Evolutionary conservation across 2,797 vertebrate species (phyloP), one percentile per base, ranked within the genome.

Genomic region (Tenualosa ilisha): DNA sequence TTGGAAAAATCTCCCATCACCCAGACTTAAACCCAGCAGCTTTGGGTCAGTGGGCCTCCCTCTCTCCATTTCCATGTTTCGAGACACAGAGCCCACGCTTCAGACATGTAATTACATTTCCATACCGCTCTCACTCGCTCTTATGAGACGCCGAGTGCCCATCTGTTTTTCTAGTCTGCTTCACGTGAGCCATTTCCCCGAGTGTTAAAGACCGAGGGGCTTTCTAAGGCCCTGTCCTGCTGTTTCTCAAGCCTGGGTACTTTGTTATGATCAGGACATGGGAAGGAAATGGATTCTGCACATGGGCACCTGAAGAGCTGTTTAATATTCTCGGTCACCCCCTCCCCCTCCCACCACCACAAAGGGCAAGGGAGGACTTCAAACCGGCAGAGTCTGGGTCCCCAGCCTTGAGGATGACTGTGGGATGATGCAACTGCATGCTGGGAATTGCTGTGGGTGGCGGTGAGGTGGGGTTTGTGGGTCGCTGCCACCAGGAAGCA

Each of bases 101-200:
- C 72, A 79, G 72, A 79, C 72, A 22, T 79, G 72, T 79, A 79
- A 79, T 79, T 79, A 79, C 37, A 46, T 79, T 79, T 79, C 72
- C 72, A 79, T 46, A 79, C 6, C 0, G 1, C 40, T 12, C 72
- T 51, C 0, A 2, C 40, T 12, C 40, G 6, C 72, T 46, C 72
- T 11, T 79, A 22, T 79, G 72, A 79, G 72, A 79, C 37, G 6
- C 40, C 2, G 17, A 79, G 17, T 46, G 40, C 72, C 72, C 72
- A 79, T 79, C 72, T 79, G 72, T 79, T 79, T 79, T 79, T n/a
- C 46, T 49, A 81, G 49, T 82, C 43, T 13, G 13, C 50, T 20
- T 68, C 59, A 43, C 81, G 37, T 79, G 72, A 79, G 72, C 40
- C 3, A 40, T 79, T 40, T 79, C 72, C 72, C 40, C 72, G 7